Evolutionary conservation across 2,888 invertebrate genomes (phyloP).

Genomic region (Eledona agricola): DNA sequence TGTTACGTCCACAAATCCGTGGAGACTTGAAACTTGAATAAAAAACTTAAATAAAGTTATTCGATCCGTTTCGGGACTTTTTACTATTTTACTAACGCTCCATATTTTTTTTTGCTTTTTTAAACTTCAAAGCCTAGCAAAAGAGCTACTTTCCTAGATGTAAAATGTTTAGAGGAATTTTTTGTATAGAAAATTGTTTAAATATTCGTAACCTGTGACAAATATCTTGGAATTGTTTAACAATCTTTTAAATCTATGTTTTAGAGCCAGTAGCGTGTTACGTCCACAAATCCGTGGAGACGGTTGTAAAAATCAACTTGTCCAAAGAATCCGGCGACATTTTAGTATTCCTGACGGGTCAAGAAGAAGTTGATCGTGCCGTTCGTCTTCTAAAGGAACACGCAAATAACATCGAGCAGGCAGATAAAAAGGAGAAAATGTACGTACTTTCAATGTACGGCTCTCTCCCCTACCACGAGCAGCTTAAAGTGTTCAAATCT

Average conservation of each 20-base stretch:
- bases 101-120: too few species aligned
- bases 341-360: conserved; percentile 91
- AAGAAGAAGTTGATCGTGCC: conserved; percentile 90
- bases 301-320: conserved; percentile 87
- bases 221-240: too few species aligned
- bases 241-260: conserved; percentile 48
- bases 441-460: conserved; percentile 92
- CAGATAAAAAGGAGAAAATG: conserved; percentile 66
- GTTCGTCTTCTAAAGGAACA: conserved; percentile 72
- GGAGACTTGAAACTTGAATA: too few species aligned
- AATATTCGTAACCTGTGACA: too few species aligned
- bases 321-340: conserved; percentile 86
- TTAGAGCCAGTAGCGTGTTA: conserved; percentile 90
- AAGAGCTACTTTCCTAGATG: too few species aligned
- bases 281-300: conserved; percentile 86
- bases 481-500: conserved; percentile 82
- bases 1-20: conserved; percentile 90
- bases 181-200: too few species aligned
- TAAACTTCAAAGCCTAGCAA: too few species aligned
- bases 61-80: too few species aligned
- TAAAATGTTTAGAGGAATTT: too few species aligned
- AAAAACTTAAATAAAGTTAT: too few species aligned
- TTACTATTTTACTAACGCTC: too few species aligned
- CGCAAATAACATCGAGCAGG: conserved; percentile 66
- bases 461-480: conserved; percentile 80